phyloP scores from a whole-genome alignment of 1,140 invertebrate species.

The Drosophila nigromelanica region DNA sequence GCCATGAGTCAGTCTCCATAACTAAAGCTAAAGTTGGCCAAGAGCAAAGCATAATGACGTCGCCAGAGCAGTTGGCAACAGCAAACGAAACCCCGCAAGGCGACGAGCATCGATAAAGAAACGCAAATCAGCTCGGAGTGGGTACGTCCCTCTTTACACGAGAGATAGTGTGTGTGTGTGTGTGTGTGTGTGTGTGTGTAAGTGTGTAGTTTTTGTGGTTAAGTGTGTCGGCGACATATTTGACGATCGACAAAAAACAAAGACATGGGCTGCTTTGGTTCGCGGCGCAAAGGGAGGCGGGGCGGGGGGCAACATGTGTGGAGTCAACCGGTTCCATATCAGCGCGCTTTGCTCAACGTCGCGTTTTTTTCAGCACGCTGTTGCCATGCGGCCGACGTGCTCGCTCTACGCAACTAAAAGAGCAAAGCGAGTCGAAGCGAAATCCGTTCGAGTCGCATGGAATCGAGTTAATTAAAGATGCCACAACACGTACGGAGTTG shows the following conservation, averaged over 20 bases:
- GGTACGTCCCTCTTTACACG: background rate
- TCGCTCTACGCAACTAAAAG: conserved; percentile 40
- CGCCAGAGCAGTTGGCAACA: conserved; percentile 48
- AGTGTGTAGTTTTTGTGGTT: conserved; percentile 3
- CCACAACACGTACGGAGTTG: conserved; percentile 20
- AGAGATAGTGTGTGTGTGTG: conserved; percentile 4
- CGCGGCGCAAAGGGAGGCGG: background rate
- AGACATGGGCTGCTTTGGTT: conserved; percentile 10
- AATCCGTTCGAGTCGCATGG: conserved; percentile 30
- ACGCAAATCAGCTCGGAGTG: conserved; percentile 27
- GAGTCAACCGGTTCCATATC: conserved; percentile 66
- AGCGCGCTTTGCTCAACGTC: conserved; percentile 38
- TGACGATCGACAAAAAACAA: conserved; percentile 48
- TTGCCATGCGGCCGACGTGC: conserved; percentile 54
- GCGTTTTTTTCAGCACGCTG: conserved; percentile 39
- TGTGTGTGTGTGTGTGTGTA: no score
- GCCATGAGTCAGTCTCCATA: conserved; percentile 48
- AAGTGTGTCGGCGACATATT: conserved; percentile 59
- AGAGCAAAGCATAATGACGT: conserved; percentile 63
- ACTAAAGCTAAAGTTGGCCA: conserved; percentile 47
- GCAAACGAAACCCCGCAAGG: conserved; percentile 33
- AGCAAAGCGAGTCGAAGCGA: conserved; percentile 25
- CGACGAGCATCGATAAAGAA: background rate
- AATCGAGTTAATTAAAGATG: conserved; percentile 17
- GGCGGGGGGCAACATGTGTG: background rate